A percentile compares a stretch with the other conserved stretches of the same genome.
These are phyloP conservation scores for Drosophila quadrilineata DNA, from an alignment of 1,140 invertebrate genomes.

Conservation along the genomic window DNA sequence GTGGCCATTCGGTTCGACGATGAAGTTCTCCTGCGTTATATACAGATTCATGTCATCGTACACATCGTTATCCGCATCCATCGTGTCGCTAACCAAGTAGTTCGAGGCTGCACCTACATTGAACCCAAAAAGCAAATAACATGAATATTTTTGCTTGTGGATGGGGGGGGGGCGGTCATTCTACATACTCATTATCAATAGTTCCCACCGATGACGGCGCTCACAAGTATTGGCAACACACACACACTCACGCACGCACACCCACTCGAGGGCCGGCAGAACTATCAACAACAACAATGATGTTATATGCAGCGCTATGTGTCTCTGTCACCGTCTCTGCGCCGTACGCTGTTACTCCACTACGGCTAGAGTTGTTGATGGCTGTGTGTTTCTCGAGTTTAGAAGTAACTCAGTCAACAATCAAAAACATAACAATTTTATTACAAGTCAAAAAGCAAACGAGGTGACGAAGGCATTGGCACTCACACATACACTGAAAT, in stretches of 20 bases:
- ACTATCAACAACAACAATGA: constrained; percentile 7
- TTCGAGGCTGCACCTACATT: constrained; percentile 8
- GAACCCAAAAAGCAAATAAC: neutral
- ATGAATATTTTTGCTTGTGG: neutral
- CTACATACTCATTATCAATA: constrained; percentile 27
- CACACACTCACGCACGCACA: constrained; percentile 6
- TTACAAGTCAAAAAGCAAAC: constrained; percentile 13
- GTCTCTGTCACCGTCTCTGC: too few relatives aligned
- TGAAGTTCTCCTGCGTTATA: constrained; percentile 88
- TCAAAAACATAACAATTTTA: constrained; percentile 21
- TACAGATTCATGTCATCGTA: constrained; percentile 86
- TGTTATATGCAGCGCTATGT: neutral
- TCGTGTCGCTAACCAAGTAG: neutral
- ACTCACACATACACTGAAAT: constrained; percentile 15
- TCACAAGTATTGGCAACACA: constrained; percentile 22
- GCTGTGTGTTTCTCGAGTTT: neutral
- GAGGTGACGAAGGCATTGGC: constrained; percentile 34
- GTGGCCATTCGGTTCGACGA: constrained; percentile 85
- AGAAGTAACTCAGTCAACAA: neutral
- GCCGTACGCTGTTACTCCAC: neutral
- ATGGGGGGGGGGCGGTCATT: neutral
- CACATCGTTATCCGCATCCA: constrained; percentile 79
- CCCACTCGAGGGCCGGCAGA: constrained; percentile 21
- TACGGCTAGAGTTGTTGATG: neutral
- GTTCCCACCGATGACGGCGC: constrained; percentile 26